Conservation (phyloP, 2,888 invertebrate species). For the Brenthis ino region DNA sequence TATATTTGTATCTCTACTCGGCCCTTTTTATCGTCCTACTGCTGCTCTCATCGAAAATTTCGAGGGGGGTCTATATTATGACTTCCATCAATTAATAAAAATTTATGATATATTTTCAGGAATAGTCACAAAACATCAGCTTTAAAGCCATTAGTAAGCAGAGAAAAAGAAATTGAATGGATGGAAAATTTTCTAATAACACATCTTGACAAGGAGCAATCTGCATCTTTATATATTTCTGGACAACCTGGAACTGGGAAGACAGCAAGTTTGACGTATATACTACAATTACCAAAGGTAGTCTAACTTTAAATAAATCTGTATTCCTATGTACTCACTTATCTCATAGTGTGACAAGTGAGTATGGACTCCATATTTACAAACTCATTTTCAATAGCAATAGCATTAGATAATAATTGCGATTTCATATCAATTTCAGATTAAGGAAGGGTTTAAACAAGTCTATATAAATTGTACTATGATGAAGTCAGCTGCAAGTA, state of each 20-base stretch:
- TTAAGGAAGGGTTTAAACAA: slow-evolving; percentile 79
- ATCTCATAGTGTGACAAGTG: no score
- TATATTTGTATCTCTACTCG: no score
- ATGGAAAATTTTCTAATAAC: slow-evolving; percentile 86
- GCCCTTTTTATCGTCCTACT: no score
- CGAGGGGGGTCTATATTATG: no score
- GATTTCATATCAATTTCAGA: slow-evolving; percentile 57
- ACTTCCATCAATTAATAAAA: no score
- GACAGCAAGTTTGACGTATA: slow-evolving; percentile 91
- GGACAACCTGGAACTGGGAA: slow-evolving; percentile 99
- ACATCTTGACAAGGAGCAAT: slow-evolving; percentile 84
- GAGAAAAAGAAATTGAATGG: slow-evolving; percentile 89
- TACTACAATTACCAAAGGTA: slow-evolving; percentile 86
- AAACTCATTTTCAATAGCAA: neutral
- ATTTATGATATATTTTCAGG: no score
- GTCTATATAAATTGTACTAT: slow-evolving; percentile 94
- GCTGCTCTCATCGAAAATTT: no score
- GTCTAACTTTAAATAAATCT: slow-evolving; percentile 24
- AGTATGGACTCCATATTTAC: no score
- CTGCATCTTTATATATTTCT: slow-evolving; percentile 95
- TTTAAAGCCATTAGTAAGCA: slow-evolving; percentile 83
- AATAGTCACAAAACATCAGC: slow-evolving; percentile 24
- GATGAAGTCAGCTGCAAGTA: slow-evolving; percentile 90
- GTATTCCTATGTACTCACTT: neutral
- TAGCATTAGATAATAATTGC: no score